Evolutionary conservation across 1,140 invertebrate species (phyloP), one percentile per base, ranked within the genome.

Genomic region (Pseudobourletiella spinata): DNA sequence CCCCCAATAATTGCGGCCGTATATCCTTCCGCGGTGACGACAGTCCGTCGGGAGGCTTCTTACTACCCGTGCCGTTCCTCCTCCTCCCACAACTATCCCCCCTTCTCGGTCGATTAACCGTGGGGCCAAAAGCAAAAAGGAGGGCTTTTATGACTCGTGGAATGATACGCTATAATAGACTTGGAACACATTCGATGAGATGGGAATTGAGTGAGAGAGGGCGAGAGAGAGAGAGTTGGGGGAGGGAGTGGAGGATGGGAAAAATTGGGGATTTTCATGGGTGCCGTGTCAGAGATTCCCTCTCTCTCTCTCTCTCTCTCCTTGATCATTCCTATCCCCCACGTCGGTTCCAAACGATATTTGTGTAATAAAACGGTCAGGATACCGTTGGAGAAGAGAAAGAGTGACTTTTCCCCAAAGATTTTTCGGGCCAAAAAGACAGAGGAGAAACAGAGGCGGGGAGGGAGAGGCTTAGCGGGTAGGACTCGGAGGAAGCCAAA

Each of bases 241-340:
- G n/a, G 43, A 39, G n/a, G n/a, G 35, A 39, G 35, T 11, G 35
- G n/a, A 39, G 35, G 35, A 46, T 18, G 6, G 8, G 44, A 18
- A 46, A 46, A 46, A 14, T 18, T 11, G 18, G 18, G 48, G 28
- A 51, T 51, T 51, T 51, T 51, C 48, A 24, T 39, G 6, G 44
- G 48, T 51, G 48, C 24, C 48, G 14, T 51, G 48, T 51, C 48
- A 51, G 48, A 51, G 48, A 51, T 51, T 51, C 28, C 28, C 14
- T 8, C 28, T 26, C 25, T 51, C 28, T 26, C 48, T 46, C 44
- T 46, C 18, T 20, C 18, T 46, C 18, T 46, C n/a, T 8, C 8
- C 32, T 39, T 39, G 8, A 11, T 39, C 32, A n/a, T n/a, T n/a
- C 48, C 15, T 15, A 51, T 51, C 14, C 8, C 48, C 48, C 15